Conservation (phyloP, 2,888 invertebrate genomes). For the Eremobia ochroleuca region DNA sequence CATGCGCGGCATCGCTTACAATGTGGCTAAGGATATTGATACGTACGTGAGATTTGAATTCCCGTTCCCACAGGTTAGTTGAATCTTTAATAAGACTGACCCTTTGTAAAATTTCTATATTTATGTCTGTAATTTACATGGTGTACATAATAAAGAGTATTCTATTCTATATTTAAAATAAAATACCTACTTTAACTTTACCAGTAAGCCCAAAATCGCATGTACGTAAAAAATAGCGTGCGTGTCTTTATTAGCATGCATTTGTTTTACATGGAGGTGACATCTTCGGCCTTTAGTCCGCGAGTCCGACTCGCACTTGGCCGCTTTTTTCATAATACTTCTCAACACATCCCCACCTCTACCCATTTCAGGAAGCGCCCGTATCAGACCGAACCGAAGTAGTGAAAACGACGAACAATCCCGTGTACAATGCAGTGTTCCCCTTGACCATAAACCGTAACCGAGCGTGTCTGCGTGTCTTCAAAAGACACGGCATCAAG, state of each 20-base stretch:
- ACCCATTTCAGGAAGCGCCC: slow-evolving; percentile 92
- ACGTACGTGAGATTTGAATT: slow-evolving; percentile 98
- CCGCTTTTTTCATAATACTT: neutral
- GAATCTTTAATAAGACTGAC: too few species aligned
- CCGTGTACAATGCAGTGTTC: slow-evolving; percentile 96
- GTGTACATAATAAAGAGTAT: too few species aligned
- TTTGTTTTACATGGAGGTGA: too few species aligned
- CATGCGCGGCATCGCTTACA: slow-evolving; percentile 96
- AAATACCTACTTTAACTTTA: too few species aligned
- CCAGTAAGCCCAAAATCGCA: too few species aligned
- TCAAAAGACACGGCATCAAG: slow-evolving; percentile 97
- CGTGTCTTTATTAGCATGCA: too few species aligned
- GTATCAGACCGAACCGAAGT: slow-evolving; percentile 94
- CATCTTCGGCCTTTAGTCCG: neutral
- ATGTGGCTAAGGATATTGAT: slow-evolving; percentile 96
- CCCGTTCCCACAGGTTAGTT: slow-evolving; percentile 96
- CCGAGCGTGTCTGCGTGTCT: slow-evolving; percentile 95
- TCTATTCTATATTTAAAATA: too few species aligned
- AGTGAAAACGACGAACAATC: slow-evolving; percentile 96
- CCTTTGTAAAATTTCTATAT: too few species aligned
- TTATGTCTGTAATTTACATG: too few species aligned
- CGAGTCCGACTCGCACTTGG: neutral
- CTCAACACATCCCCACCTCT: neutral
- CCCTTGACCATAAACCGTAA: slow-evolving; percentile 95
- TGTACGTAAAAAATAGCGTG: too few species aligned